Evolutionary conservation across 2,113 vertebrate species (phyloP), one percentile per base, ranked within the genome.

Genomic region (Gasterosteus aculeatus): DNA sequence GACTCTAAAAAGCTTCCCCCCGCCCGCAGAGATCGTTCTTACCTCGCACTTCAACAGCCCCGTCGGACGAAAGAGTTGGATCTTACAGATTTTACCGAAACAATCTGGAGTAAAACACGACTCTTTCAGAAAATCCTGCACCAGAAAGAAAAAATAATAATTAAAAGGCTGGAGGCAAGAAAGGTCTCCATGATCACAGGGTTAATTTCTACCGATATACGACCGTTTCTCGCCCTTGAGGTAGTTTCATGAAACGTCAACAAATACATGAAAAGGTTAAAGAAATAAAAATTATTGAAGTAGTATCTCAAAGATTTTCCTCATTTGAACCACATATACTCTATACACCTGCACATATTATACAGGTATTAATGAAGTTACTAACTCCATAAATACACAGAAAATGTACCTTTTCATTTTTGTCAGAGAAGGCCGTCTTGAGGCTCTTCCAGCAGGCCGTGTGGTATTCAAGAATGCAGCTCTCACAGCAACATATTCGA

Each of bases 81-180:
- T 96, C 85, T 91, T 94, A 85, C 94, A 96, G 90, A 99, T 97
- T 76, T 90, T 82, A 19, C 97, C 96, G 46, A 65, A 72, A 84
- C 98, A 99, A 89, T 98, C 96, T 72, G 98, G 96, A 69, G 98
- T 99, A 70, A 98, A 95, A 94, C 98, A 99, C 2, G 86, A 8
- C 56, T 93, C 93, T 72, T 94, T 94, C 26, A 99, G 93, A 81
- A 98, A 96, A 90, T 99, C 98, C 98, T 99, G 89, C 22, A 66
- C 42, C 38, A 81, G 46, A 76, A 61, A 77, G 35, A 51, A 53
- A 10, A 10, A 2, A 7, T 11, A 2, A 54, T 4, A 22, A 38
- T 31, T 41, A 5, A 35, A 35, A 59, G n/a, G 59, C 16, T 11
- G 7, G 22, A 38, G 35, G 31, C 14, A 16, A 56, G 29, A 18